Percentiles rank a stretch among this genome's conserved stretches.
Conservation (phyloP, 1,140 invertebrate species). For the Himalopsyche phryganea region DNA sequence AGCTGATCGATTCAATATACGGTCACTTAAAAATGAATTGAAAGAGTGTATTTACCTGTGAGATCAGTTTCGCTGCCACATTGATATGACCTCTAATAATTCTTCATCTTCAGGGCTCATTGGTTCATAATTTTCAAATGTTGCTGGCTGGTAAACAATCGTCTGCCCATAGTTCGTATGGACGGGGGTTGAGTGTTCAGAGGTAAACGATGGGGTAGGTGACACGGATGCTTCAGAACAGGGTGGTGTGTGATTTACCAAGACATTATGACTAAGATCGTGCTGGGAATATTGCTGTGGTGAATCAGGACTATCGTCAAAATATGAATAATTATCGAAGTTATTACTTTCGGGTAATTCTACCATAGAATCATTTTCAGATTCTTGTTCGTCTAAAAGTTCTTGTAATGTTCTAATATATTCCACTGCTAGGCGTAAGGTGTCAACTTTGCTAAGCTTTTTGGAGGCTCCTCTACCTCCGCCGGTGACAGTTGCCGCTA, state of each 20-base stretch:
- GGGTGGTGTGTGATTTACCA: slow-evolving; percentile 53
- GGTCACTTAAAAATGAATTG: too few relatives aligned
- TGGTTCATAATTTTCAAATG: slow-evolving; percentile 73
- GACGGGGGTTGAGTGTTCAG: slow-evolving; percentile 64
- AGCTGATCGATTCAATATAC: too few relatives aligned
- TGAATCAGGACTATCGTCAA: slow-evolving; percentile 40
- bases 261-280: slow-evolving; percentile 34
- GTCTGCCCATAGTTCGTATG: slow-evolving; percentile 43
- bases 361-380: slow-evolving; percentile 41
- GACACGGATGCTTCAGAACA: slow-evolving; percentile 72
- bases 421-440: slow-evolving; percentile 86
- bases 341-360: slow-evolving; percentile 34
- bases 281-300: slow-evolving; percentile 32
- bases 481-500: slow-evolving; percentile 65
- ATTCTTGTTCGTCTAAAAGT: slow-evolving; percentile 71
- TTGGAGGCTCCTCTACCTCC: slow-evolving; percentile 68
- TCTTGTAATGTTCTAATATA: slow-evolving; percentile 88
- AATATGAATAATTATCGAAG: slow-evolving; percentile 36
- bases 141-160: slow-evolving; percentile 52
- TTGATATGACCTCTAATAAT: slow-evolving; percentile 81
- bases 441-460: slow-evolving; percentile 94
- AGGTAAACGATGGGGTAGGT: slow-evolving; percentile 75
- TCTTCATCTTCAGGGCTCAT: slow-evolving; percentile 89
- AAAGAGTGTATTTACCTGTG: slow-evolving; percentile 21
- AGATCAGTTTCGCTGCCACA: slow-evolving; percentile 73